Evolutionary conservation across 2,113 vertebrate genomes (phyloP).

Genomic region (Synodontis membranacea): DNA sequence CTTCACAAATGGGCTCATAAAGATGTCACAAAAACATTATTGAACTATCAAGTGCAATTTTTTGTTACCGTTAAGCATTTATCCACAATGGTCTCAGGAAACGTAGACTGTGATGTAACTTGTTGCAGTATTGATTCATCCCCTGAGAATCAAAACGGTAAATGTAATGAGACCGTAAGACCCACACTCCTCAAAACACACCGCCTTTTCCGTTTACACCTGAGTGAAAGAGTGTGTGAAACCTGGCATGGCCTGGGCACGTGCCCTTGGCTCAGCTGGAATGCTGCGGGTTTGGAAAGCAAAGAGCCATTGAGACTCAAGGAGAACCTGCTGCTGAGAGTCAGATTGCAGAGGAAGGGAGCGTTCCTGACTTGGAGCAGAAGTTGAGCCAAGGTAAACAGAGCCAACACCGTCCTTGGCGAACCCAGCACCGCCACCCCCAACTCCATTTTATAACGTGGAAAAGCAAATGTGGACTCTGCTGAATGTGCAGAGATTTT

Average conservation of each 20-base stretch:
- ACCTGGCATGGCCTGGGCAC: conserved; percentile 9
- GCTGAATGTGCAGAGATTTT: conserved; percentile 41
- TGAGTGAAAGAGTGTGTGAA: conserved; percentile 27
- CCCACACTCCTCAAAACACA: not conserved
- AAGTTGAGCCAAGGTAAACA: conserved; percentile 51
- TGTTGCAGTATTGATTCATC: not conserved
- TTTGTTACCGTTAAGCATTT: not conserved
- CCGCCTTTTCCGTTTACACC: not conserved
- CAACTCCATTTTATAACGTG: conserved; percentile 3
- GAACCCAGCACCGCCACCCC: not conserved
- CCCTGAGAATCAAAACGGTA: not conserved
- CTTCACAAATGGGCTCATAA: not conserved
- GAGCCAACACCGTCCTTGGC: conserved; percentile 45
- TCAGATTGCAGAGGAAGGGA: conserved; percentile 41
- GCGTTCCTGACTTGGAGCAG: conserved; percentile 35
- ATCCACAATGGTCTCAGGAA: not conserved
- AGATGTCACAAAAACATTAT: not conserved
- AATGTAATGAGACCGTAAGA: not conserved
- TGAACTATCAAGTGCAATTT: not conserved
- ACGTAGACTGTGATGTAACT: not conserved
- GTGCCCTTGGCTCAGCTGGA: conserved; percentile 12
- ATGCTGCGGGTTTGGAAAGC: conserved; percentile 37
- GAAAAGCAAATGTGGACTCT: conserved; percentile 36
- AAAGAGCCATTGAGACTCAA: conserved; percentile 42
- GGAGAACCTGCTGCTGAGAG: conserved; percentile 40